Evolutionary conservation across 2,888 invertebrate species (phyloP), one percentile per base, ranked within the genome.

Genomic region (Trichopoda pennipes): DNA sequence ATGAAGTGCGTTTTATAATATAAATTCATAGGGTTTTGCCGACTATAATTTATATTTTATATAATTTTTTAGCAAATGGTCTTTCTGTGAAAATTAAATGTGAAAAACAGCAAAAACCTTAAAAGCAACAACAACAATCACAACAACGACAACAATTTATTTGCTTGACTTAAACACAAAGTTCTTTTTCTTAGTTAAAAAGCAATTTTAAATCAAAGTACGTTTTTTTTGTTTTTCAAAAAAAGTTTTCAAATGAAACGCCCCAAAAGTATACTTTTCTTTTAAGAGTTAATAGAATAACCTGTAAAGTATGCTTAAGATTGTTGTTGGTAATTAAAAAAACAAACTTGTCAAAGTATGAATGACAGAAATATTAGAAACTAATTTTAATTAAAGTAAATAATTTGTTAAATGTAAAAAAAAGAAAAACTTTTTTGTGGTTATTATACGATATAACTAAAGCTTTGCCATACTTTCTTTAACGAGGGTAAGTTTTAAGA

Each of bases 141-240:
- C n/a, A n/a, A n/a, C n/a, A n/a, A n/a, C n/a, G n/a, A n/a, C 47
- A 55, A 55, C 56, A 74, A 74, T 64, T 64, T 74, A 63, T 56
- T 64, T 63, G 32, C 44, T 55, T 53, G 19, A 28, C 32, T 73
- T 63, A 63, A 61, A 61, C 32, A 38, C n/a, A 32, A 61, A 61
- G 35, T 32, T n/a, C 3, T 16, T 44, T 60, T 60, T 60, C 8
- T 49, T 55, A 55, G 47, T 47, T 32, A 28, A 68, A 69, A 14
- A 69, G 32, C 8, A 56, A 38, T 38, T 21, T 32, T 32, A 32
- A 56, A 47, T 1, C 17, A 32, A 56, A 69, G n/a, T 19, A 44
- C 28, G 17, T n/a, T 32, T n/a, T 17, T 7, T 2, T n/a, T n/a
- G 16, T 28, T 28, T 28, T 28, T 28, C 6, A 3, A 3, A 8